These are phyloP conservation scores for Chascanopsetta lugubris DNA, from an alignment of 2,113 vertebrate species.

Conservation along the genomic window DNA sequence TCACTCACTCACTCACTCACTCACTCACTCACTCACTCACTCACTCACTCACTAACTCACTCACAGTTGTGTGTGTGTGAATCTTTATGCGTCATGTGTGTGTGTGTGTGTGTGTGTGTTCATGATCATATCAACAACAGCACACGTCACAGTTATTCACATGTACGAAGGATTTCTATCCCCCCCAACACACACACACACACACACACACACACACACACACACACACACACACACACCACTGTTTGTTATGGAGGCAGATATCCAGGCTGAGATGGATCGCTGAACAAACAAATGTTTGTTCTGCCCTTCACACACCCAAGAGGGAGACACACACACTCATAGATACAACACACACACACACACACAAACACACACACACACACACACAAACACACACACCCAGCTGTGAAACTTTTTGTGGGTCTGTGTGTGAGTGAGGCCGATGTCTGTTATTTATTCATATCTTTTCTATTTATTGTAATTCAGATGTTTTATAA, in stretches of 20 bases:
- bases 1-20: constrained; percentile 23
- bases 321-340: constrained; percentile 69
- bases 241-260: constrained; percentile 57
- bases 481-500: neutral
- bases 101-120: neutral
- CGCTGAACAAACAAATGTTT: constrained; percentile 91
- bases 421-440: too few relatives aligned
- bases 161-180: neutral
- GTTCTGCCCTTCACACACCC: constrained; percentile 85
- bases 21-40: constrained; percentile 36
- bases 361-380: constrained; percentile 5
- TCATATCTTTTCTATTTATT: neutral
- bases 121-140: neutral
- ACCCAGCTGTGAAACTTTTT: neutral
- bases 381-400: constrained; percentile 14
- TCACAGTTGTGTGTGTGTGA: neutral
- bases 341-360: constrained; percentile 34
- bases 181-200: too few relatives aligned
- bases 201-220: too few relatives aligned
- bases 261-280: constrained; percentile 73
- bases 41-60: constrained; percentile 14
- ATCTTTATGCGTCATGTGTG: neutral
- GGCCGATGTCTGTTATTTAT: neutral
- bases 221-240: neutral
- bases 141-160: neutral